Conservation (phyloP, 2,113 vertebrate species). For the Vulpes lagopus region DNA sequence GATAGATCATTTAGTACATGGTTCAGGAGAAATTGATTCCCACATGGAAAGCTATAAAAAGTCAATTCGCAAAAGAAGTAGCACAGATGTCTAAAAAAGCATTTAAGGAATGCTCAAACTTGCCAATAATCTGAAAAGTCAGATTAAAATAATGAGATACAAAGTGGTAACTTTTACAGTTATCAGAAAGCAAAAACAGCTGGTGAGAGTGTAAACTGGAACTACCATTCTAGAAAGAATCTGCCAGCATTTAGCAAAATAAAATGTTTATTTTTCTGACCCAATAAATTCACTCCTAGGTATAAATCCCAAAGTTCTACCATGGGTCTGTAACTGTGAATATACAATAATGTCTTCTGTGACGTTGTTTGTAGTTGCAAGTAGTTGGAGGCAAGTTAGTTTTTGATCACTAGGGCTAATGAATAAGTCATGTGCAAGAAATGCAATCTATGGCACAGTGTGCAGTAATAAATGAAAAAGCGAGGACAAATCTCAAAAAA, state of each 20-base stretch:
- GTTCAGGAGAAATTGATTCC: not conserved
- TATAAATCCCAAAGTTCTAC: not conserved
- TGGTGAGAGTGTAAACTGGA: not conserved
- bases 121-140: not conserved
- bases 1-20: not conserved
- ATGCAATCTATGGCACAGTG: not conserved
- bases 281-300: not conserved
- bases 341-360: not conserved
- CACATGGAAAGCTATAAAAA: not conserved
- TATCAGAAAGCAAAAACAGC: not conserved
- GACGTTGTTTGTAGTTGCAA: not conserved
- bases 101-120: not conserved
- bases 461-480: not conserved
- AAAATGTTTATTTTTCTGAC: not conserved
- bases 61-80: not conserved
- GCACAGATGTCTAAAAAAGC: not conserved
- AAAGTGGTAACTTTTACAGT: not conserved
- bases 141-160: not conserved
- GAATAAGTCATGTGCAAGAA: not conserved
- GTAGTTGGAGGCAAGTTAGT: not conserved
- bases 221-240: not conserved
- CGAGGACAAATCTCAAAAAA: not conserved
- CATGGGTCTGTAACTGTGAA: not conserved
- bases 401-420: not conserved
- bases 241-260: not conserved